Conservation (phyloP, 2,888 invertebrate genomes). For the Seladonia tumulorum region DNA sequence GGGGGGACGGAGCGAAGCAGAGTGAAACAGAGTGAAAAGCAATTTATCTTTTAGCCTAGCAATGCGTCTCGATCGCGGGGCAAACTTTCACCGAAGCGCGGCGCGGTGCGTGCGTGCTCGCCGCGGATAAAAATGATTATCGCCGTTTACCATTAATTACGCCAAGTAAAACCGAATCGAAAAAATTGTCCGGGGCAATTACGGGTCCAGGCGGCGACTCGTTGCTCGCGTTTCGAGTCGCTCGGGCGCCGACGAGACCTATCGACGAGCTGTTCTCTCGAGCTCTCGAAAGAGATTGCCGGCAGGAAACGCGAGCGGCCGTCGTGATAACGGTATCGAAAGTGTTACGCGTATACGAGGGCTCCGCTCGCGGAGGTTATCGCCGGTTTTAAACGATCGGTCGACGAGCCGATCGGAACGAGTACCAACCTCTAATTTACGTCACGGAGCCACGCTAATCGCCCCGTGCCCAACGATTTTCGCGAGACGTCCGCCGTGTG, state of each 20-base stretch:
- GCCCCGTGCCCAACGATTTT: constrained; percentile 30
- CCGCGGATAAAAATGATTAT: constrained; percentile 7
- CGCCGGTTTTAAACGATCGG: constrained; percentile 37
- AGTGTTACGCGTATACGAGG: constrained; percentile 70
- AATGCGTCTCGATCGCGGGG: not conserved
- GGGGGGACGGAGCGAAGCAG: not conserved
- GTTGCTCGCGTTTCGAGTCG: constrained; percentile 30
- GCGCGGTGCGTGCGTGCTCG: constrained; percentile 14
- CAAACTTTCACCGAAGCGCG: constrained; percentile 45
- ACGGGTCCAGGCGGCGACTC: not conserved
- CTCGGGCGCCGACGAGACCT: not conserved
- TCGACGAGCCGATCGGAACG: not conserved
- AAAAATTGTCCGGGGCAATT: constrained; percentile 21
- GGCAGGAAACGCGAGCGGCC: constrained; percentile 68
- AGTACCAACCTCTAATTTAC: constrained; percentile 55
- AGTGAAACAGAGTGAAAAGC: not conserved
- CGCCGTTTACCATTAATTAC: constrained; percentile 42
- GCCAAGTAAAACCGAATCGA: not conserved
- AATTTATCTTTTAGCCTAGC: not conserved
- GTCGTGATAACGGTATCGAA: constrained; percentile 73
- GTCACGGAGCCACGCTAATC: constrained; percentile 47
- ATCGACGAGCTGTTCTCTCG: constrained; percentile 12
- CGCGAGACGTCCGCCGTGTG: constrained; percentile 31
- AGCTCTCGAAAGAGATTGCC: constrained; percentile 45
- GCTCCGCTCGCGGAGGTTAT: constrained; percentile 58